phyloP scores from a whole-genome alignment of 1,140 invertebrate species.

The Drosophila kepulauana region DNA sequence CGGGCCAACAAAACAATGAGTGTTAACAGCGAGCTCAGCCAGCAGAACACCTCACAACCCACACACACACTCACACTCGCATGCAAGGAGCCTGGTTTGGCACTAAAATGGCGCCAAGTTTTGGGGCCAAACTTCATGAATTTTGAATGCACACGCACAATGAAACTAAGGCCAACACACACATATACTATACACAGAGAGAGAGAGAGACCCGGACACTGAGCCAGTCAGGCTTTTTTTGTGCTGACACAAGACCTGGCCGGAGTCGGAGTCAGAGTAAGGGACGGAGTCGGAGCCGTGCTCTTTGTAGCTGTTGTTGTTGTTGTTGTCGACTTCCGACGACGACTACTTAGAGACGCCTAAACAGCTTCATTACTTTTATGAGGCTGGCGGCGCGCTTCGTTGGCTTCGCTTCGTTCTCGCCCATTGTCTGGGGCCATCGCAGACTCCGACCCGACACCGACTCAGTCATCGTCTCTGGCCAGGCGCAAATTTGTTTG shows the following conservation, averaged over 20 bases:
- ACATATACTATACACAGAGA: background rate
- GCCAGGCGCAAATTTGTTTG: constrained; percentile 82
- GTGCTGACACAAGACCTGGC: constrained; percentile 69
- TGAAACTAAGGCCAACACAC: constrained; percentile 57
- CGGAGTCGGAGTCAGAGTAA: constrained; percentile 35
- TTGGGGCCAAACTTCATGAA: constrained; percentile 71
- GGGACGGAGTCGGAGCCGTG: constrained; percentile 8
- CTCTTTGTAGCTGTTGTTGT: constrained; percentile 13
- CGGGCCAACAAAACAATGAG: constrained; percentile 52
- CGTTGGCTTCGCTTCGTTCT: constrained; percentile 58
- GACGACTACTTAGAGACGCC: constrained; percentile 83
- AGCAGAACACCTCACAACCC: constrained; percentile 13
- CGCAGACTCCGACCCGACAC: background rate
- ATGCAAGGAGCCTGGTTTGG: constrained; percentile 1
- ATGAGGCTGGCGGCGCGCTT: constrained; percentile 73
- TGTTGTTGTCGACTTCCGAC: constrained; percentile 63
- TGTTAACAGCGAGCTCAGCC: constrained; percentile 25
- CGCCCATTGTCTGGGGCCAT: constrained; percentile 70
- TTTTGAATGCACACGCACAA: constrained; percentile 77
- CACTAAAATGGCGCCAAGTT: constrained; percentile 76
- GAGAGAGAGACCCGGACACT: constrained; percentile 20
- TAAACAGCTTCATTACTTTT: constrained; percentile 84
- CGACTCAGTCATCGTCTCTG: constrained; percentile 30
- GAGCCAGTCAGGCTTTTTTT: constrained; percentile 48
- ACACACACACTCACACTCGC: constrained; percentile 3